phyloP scores from a whole-genome alignment of 2,888 invertebrate genomes.

The Schrankia costaestrigalis region DNA sequence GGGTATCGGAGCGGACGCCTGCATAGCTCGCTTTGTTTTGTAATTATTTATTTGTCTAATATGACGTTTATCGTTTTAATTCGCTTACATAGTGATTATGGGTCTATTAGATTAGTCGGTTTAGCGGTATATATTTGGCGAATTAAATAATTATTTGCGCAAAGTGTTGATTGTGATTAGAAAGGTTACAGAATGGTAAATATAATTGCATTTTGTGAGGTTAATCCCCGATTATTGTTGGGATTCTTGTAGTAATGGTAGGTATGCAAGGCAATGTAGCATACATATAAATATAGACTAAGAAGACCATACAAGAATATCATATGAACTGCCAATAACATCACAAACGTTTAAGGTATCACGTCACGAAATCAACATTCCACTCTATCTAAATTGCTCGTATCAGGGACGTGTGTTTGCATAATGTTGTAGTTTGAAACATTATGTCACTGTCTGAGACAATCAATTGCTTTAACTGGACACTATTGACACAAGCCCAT shows the following conservation, averaged over 20 bases:
- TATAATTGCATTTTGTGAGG: no score
- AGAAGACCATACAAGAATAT: no score
- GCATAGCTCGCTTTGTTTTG: constrained; percentile 23
- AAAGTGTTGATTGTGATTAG: no score
- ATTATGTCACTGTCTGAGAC: constrained; percentile 22
- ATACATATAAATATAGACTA: no score
- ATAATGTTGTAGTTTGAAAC: constrained; percentile 13
- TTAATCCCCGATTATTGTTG: no score
- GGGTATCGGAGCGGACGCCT: constrained; percentile 31
- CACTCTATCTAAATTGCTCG: constrained; percentile 5
- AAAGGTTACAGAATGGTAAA: no score
- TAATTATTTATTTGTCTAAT: constrained; percentile 21
- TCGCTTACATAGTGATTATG: neutral
- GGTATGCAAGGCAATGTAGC: no score
- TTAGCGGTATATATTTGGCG: no score
- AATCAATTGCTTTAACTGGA: constrained; percentile 19
- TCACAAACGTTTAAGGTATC: neutral
- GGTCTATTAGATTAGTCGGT: no score
- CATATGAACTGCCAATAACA: no score
- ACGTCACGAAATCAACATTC: neutral
- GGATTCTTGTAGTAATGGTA: no score
- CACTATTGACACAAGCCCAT: constrained; percentile 9
- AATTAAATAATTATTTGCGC: no score
- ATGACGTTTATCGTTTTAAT: constrained; percentile 3
- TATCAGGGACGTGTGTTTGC: constrained; percentile 15